A percentile compares a stretch with the other conserved stretches of the same genome.
These are phyloP conservation scores for Columba janthina DNA, from an alignment of 2,113 vertebrate genomes.

Conservation along the genomic window DNA sequence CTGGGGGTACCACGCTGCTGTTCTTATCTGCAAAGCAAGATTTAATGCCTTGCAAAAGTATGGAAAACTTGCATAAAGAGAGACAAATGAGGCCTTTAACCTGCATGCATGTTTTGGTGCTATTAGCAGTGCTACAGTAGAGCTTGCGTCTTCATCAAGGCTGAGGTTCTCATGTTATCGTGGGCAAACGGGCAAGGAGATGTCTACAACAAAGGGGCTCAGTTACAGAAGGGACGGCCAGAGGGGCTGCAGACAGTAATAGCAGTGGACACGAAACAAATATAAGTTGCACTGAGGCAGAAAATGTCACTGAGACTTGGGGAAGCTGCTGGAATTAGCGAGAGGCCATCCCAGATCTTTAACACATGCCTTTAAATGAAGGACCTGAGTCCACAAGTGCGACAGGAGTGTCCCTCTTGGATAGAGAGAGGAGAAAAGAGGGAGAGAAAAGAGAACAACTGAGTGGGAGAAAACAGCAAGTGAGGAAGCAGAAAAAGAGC, in stretches of 20 bases:
- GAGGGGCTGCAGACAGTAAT: background rate
- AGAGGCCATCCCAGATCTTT: background rate
- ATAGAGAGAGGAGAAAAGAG: background rate
- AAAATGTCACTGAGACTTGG: background rate
- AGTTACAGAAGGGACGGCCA: background rate
- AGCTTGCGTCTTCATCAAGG: background rate
- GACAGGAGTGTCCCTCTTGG: background rate
- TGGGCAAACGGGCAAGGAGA: accelerated
- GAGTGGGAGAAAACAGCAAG: background rate
- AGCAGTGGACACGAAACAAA: background rate
- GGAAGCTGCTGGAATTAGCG: background rate
- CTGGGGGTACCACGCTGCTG: background rate
- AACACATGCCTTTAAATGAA: background rate
- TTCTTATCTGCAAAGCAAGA: background rate
- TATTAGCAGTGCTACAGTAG: background rate
- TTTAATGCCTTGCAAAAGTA: background rate
- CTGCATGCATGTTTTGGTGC: background rate
- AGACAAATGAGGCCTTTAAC: background rate
- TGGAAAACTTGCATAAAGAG: background rate
- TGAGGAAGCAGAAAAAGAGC: background rate
- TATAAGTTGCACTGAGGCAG: background rate
- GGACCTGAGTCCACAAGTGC: background rate
- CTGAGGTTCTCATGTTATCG: accelerated
- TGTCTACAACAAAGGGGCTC: background rate
- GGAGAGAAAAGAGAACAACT: background rate